A percentile compares a stretch with the other conserved stretches of the same genome.
Evolutionary conservation across 2,888 invertebrate species (phyloP).

Genomic region (Balanococcus diminutus): DNA sequence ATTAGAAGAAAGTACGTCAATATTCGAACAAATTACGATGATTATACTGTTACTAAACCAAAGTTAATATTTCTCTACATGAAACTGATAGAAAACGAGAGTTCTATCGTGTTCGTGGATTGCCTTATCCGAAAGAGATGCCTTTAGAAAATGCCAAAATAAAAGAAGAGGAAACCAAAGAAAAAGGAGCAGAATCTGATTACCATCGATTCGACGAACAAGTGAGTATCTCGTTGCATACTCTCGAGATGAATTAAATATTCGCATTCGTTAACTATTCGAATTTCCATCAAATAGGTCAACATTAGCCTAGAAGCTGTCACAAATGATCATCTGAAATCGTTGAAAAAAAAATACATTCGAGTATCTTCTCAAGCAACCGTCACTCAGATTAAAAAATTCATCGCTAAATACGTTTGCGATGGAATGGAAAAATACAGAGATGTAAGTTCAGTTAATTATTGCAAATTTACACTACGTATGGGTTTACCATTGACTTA

Average conservation of each 20-base stretch:
- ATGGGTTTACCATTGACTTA: too few relatives aligned
- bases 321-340: constrained; percentile 73
- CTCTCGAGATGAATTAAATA: background rate
- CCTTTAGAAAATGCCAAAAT: constrained; percentile 74
- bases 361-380: constrained; percentile 96
- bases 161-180: constrained; percentile 75
- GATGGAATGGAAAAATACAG: constrained; percentile 91
- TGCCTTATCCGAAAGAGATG: constrained; percentile 91
- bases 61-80: constrained; percentile 70
- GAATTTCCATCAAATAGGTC: constrained; percentile 66
- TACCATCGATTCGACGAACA: constrained; percentile 95
- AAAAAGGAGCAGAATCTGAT: constrained; percentile 82
- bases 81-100: constrained; percentile 90
- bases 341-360: constrained; percentile 77
- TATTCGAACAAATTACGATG: background rate
- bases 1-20: constrained; percentile 55
- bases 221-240: constrained; percentile 66
- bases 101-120: constrained; percentile 86
- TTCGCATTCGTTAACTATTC: constrained; percentile 18
- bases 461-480: too few relatives aligned
- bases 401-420: constrained; percentile 92
- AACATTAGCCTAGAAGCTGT: constrained; percentile 93
- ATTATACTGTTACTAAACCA: constrained; percentile 23
- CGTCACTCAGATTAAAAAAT: constrained; percentile 97
- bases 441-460: constrained; percentile 86